Conservation (phyloP, 2,797 vertebrate species). For the Leptatherina wallacei region DNA sequence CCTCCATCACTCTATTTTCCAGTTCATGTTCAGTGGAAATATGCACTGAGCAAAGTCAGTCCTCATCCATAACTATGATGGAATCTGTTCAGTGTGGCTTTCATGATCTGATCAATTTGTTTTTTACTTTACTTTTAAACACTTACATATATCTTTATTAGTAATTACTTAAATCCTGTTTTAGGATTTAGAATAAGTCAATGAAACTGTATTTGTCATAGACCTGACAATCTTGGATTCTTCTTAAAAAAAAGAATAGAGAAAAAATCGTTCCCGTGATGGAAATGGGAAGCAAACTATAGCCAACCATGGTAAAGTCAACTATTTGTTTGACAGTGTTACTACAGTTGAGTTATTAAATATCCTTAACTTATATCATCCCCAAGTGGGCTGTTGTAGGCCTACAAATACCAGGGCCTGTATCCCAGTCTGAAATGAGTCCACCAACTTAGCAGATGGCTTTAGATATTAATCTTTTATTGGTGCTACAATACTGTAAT, state of each 20-base stretch:
- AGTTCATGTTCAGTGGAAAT: constrained; percentile 44
- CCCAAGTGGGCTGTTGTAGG: not conserved
- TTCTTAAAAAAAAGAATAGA: not conserved
- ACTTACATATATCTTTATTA: constrained; percentile 13
- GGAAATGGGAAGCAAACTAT: not conserved
- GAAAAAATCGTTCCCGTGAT: not conserved
- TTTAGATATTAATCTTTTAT: not conserved
- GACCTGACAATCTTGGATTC: constrained; percentile 1
- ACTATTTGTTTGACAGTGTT: not conserved
- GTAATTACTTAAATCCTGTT: constrained; percentile 2
- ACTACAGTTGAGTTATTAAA: not conserved
- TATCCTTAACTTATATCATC: not conserved
- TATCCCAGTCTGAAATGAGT: not conserved
- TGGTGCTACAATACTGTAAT: not conserved
- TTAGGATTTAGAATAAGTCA: constrained; percentile 14
- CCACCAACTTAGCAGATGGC: not conserved
- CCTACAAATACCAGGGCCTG: not conserved
- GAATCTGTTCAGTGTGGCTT: constrained; percentile 29
- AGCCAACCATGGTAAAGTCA: not conserved
- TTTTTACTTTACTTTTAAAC: not conserved
- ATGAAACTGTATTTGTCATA: constrained; percentile 7
- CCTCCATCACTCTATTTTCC: constrained; percentile 47
- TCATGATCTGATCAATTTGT: constrained; percentile 36
- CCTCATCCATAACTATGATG: constrained; percentile 27
- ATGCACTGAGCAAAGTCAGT: constrained; percentile 29